Evolutionary conservation across 2,797 vertebrate species (phyloP).

Genomic region (Microctenopoma lineatum): DNA sequence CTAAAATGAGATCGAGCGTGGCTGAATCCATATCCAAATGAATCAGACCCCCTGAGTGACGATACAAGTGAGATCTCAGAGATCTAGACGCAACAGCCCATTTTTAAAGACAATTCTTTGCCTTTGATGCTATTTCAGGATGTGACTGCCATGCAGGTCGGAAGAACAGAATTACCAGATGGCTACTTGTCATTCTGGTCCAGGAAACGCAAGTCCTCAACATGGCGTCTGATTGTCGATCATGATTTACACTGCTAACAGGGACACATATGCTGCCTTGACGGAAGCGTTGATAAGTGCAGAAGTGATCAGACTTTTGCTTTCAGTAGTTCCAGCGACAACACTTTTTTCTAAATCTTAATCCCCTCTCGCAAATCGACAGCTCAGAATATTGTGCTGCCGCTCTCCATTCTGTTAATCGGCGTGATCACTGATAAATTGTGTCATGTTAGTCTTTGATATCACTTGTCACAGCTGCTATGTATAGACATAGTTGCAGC

Average conservation of each 20-base stretch:
- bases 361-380: neutral
- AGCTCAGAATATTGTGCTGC: neutral
- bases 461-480: slow-evolving; percentile 7
- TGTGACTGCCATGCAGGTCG: slow-evolving; percentile 59
- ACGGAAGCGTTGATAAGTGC: slow-evolving; percentile 22
- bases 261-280: slow-evolving; percentile 23
- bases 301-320: slow-evolving; percentile 6
- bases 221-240: slow-evolving; percentile 47
- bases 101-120: slow-evolving; percentile 66
- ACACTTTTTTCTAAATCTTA: neutral
- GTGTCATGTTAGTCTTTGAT: neutral
- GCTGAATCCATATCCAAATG: slow-evolving; percentile 58
- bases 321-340: slow-evolving; percentile 13
- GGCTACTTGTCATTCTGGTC: slow-evolving; percentile 71
- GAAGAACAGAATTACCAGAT: slow-evolving; percentile 70
- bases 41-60: slow-evolving; percentile 68
- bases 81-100: slow-evolving; percentile 54
- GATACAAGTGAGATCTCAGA: slow-evolving; percentile 53
- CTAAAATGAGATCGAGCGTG: slow-evolving; percentile 41
- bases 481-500: neutral
- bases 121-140: slow-evolving; percentile 79
- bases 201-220: slow-evolving; percentile 31
- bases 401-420: neutral
- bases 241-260: slow-evolving; percentile 28
- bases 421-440: neutral